Base-by-base conservation (phyloP, 2,113 vertebrate species). In the Lophura nycthemera region DNA sequence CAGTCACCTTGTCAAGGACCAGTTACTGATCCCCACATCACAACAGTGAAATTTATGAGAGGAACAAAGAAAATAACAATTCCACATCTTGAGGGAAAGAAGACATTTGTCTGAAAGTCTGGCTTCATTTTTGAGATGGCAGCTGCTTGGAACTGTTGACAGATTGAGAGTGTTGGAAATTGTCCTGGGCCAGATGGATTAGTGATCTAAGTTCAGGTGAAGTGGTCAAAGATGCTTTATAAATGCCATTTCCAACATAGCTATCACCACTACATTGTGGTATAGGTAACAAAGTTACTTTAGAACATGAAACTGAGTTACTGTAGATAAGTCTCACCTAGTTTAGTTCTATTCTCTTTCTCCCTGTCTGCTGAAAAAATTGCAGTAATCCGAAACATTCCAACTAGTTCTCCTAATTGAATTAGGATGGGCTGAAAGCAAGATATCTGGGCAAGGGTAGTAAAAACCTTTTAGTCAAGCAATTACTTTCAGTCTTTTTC, bases 61-160 rank as follows among this genome's bases (percentile, higher is more conserved):
- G 60, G 25, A 86, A 73, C 32, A 86, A 64, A 71, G 29, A n/a
- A 74, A 88, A 86, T 61, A 81, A 34, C 50, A 79, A 72, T 66
- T 32, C 36, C 17, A 34, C 36, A 66, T 86, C 86, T 72, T 92
- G 52, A 81, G 21, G 52, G 47, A 90, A 90, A 89, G 67, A 90
- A 1, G 3, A 81, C 57, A 65, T 72, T 76, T 86, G n/a, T 78
- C 65, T 90, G 77, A 78, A 94, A 81, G 65, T 17, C 76, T 78
- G 65, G 42, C 45, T 93, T 92, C 95, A 90, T 83, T 95, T 93
- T 86, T 67, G 38, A 86, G 92, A 92, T 86, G 65, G 83, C 93
- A 96, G 83, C 86, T 95, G 93, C 75, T 89, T 85, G 57, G 48
- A 91, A 40, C 78, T 92, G 93, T 87, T 96, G 93, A 85, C 91